Evolutionary conservation across 2,888 invertebrate genomes (phyloP).

Genomic region (Pheosia gnoma): DNA sequence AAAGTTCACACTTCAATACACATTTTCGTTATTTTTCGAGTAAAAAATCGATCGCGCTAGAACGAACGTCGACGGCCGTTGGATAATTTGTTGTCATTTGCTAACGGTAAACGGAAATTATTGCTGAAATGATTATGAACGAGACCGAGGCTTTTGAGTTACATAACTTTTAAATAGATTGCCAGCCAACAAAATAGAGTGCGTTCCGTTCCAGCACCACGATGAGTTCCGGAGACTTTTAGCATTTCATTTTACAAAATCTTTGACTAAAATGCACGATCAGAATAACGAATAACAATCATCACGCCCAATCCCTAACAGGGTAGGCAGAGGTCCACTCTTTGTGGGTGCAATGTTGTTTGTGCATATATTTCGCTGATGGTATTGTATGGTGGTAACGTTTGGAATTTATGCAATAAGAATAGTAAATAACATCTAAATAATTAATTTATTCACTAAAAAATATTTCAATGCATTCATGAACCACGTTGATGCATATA

Average conservation of each 20-base stretch:
- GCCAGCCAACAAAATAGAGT: background rate
- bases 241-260: background rate
- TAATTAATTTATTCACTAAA: slow-evolving; percentile 4
- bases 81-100: slow-evolving; percentile 45
- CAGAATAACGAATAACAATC: too few species aligned
- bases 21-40: slow-evolving; percentile 38
- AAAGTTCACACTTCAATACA: slow-evolving; percentile 49
- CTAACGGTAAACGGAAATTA: background rate
- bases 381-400: too few species aligned
- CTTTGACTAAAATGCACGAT: background rate
- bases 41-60: slow-evolving; percentile 44
- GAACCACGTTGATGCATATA: slow-evolving; percentile 88
- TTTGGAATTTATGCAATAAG: too few species aligned
- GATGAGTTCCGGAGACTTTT: background rate
- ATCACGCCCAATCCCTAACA: too few species aligned
- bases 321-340: too few species aligned
- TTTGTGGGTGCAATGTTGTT: too few species aligned
- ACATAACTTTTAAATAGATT: background rate
- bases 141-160: background rate
- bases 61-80: slow-evolving; percentile 51
- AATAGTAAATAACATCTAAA: background rate
- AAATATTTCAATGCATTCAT: slow-evolving; percentile 15
- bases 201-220: background rate
- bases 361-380: too few species aligned
- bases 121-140: too few species aligned